A percentile compares a stretch with the other conserved stretches of the same genome.
These are phyloP conservation scores for Notarius lentiginosus DNA, from an alignment of 2,113 vertebrate species.

Conservation along the genomic window DNA sequence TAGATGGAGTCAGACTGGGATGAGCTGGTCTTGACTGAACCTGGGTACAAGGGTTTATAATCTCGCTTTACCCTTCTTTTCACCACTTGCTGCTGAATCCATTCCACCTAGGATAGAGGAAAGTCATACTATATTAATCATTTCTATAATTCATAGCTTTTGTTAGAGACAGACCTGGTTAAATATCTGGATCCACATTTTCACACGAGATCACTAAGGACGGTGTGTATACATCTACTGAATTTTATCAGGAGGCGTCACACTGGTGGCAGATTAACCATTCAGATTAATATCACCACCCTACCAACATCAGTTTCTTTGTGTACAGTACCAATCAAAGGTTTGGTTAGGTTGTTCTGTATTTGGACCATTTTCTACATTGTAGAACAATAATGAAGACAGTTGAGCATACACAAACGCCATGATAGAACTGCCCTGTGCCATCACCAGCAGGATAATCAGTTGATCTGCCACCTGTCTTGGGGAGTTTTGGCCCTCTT, in stretches of 20 bases:
- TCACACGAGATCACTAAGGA: not conserved
- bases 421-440: no score
- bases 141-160: not conserved
- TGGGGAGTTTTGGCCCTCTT: no score
- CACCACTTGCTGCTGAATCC: constrained; percentile 97
- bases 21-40: constrained; percentile 70
- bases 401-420: no score
- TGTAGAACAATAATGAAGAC: no score
- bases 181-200: not conserved
- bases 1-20: constrained; percentile 78
- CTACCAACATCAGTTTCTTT: not conserved
- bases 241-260: not conserved
- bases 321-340: not conserved
- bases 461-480: no score
- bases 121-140: constrained; percentile 9
- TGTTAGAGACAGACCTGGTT: not conserved
- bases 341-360: no score
- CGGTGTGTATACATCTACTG: not conserved
- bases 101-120: constrained; percentile 83
- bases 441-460: no score
- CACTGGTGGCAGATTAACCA: not conserved
- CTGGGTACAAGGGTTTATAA: constrained; percentile 84
- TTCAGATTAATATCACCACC: not conserved
- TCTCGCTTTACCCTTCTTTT: constrained; percentile 94
- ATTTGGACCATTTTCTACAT: no score